A percentile compares a stretch with the other conserved stretches of the same genome.
Conservation (phyloP, 2,797 vertebrate genomes). For the Pangasius krempfi region DNA sequence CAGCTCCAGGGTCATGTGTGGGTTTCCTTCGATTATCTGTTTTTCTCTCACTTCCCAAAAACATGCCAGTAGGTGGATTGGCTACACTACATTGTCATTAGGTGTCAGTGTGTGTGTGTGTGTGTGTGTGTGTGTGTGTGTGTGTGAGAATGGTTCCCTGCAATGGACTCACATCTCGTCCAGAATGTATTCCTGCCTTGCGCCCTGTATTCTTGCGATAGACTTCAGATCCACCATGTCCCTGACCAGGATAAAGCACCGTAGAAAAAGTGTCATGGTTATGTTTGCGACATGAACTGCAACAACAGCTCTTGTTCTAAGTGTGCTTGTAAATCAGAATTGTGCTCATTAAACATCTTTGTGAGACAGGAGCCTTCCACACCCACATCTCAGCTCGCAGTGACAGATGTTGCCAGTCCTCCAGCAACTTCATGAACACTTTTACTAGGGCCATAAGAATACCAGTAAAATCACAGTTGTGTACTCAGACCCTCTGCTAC, state of each 20-base stretch:
- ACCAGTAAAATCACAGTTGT: slow-evolving; percentile 3
- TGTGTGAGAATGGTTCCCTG: background rate
- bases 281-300: background rate
- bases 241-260: background rate
- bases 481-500: background rate
- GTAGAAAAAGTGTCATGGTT: background rate
- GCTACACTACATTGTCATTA: background rate
- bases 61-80: background rate
- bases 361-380: slow-evolving; percentile 1
- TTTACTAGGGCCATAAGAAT: slow-evolving; percentile 11
- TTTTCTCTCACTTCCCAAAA: background rate
- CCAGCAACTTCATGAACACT: background rate
- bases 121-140: background rate
- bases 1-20: background rate
- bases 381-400: background rate
- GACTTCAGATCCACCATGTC: background rate
- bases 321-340: background rate
- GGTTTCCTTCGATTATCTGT: background rate
- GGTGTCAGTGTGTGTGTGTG: background rate
- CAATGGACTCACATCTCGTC: background rate
- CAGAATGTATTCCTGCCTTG: background rate
- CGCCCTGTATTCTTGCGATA: background rate
- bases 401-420: background rate
- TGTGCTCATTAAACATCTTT: slow-evolving; percentile 7
- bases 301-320: background rate